Base-by-base conservation (phyloP, 1,140 invertebrate genomes). In the Bombus pascuorum region DNA sequence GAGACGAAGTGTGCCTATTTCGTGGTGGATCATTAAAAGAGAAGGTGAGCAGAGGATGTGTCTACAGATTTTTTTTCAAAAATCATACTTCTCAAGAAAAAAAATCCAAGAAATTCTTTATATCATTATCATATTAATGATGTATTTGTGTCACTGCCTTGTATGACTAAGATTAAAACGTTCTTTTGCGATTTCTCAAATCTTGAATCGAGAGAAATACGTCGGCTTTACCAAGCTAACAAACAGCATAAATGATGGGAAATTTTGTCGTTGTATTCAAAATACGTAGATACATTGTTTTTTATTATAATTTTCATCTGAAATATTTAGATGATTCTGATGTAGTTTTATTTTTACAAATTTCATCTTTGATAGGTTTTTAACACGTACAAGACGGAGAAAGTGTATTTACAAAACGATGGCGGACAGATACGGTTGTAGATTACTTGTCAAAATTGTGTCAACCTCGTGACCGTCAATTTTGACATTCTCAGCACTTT, bases 381-480 rank as follows among this genome's bases (percentile, higher is more conserved):
- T 34, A 42, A 62, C 59, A 70, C 77, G 12, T 44, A 34, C 28
- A 71, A 70, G 37, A 77, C 32, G 73, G 86, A 66, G 83, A 80
- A 76, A 87, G 83, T 77, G 83, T 77, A 85, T 86, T 78, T 76
- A 77, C 65, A 76, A 75, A 62, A 81, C 85, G 76, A 70, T 83
- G 66, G 68, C 83, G 79, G 73, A 80, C 62, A 82, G 73, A 79
- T 53, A 86, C 74, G 78, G 68, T 70, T 42, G 83, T 83, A 81
- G 75, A 73, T 85, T 71, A 71, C 87, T 88, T 91, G 90, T 91
- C 90, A 93, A 91, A 91, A 93, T 92, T 92, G 88, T 92, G 90
- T 91, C 91, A 85, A 81, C 70, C 87, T 79, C 86, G 87, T 89
- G 83, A 86, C 44, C 59, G 57, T 18, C 53, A n/a, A 86, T 81